Percentiles rank a stretch among this genome's conserved stretches.
phyloP scores from a whole-genome alignment of 2,888 invertebrate species.

The Netelia melanura region DNA sequence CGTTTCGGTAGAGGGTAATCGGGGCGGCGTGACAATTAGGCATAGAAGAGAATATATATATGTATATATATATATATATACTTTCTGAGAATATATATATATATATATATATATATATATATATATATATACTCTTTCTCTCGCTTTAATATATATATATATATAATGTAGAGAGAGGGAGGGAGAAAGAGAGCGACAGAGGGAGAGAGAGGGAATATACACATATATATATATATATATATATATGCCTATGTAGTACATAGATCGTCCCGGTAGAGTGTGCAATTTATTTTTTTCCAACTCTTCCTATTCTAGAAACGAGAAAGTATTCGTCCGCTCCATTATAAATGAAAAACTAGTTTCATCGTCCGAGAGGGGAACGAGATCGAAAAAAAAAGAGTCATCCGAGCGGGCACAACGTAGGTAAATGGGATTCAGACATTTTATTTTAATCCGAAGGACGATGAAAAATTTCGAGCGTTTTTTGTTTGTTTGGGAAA shows the following conservation, averaged over 20 bases:
- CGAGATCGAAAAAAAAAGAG: conserved; percentile 7
- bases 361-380: conserved; percentile 14
- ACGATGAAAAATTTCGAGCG: conserved; percentile 4
- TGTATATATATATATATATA: background rate
- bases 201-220: too few relatives aligned
- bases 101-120: too few relatives aligned
- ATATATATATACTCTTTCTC: too few relatives aligned
- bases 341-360: conserved; percentile 29
- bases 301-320: conserved; percentile 10
- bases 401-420: background rate
- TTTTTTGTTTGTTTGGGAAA: background rate
- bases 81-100: too few relatives aligned
- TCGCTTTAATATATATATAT: too few relatives aligned
- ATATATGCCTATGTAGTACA: background rate
- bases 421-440: conserved; percentile 15
- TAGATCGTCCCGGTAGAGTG: background rate
- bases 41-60: conserved; percentile 23
- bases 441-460: conserved; percentile 18
- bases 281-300: conserved; percentile 34
- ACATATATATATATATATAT: background rate
- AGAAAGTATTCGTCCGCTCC: conserved; percentile 17
- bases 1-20: conserved; percentile 31
- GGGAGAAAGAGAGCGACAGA: too few relatives aligned
- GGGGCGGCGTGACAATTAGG: conserved; percentile 48
- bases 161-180: too few relatives aligned